phyloP scores from a whole-genome alignment of 2,888 invertebrate species.

The Hofmannophila pseudospretella region DNA sequence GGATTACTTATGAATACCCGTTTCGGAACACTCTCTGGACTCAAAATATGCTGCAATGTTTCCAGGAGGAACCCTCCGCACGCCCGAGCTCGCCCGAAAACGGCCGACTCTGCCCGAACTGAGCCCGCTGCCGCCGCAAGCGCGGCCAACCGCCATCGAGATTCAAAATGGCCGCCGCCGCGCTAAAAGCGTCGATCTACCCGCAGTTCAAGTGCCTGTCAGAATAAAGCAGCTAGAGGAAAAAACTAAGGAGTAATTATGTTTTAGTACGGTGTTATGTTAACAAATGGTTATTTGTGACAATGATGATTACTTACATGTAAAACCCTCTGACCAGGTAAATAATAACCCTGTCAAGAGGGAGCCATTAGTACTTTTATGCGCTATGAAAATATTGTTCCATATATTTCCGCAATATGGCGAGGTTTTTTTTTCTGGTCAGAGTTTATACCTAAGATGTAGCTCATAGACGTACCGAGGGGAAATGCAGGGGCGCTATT shows the following conservation, averaged over 20 bases:
- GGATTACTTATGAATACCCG: no score
- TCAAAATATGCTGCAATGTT: no score
- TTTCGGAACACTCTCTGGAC: no score
- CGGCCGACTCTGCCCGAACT: constrained; percentile 52
- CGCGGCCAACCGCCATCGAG: constrained; percentile 29
- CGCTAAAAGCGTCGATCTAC: constrained; percentile 65
- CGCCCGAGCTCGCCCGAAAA: constrained; percentile 49
- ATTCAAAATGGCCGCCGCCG: constrained; percentile 55
- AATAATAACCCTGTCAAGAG: no score
- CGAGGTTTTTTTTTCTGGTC: no score
- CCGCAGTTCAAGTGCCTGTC: constrained; percentile 67
- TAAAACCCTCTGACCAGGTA: no score
- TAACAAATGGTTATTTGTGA: background rate
- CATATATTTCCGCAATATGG: background rate
- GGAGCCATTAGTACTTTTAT: no score
- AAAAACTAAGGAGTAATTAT: constrained; percentile 31
- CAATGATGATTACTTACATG: no score
- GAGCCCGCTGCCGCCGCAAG: constrained; percentile 36
- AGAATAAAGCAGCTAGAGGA: constrained; percentile 63
- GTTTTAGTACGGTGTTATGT: no score
- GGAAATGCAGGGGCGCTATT: no score
- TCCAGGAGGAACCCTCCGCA: constrained; percentile 46
- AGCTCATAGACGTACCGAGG: no score
- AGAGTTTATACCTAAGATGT: background rate
- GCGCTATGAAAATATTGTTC: no score